Evolutionary conservation across 2,797 vertebrate genomes (phyloP).

Genomic region (Decapterus maruadsi): DNA sequence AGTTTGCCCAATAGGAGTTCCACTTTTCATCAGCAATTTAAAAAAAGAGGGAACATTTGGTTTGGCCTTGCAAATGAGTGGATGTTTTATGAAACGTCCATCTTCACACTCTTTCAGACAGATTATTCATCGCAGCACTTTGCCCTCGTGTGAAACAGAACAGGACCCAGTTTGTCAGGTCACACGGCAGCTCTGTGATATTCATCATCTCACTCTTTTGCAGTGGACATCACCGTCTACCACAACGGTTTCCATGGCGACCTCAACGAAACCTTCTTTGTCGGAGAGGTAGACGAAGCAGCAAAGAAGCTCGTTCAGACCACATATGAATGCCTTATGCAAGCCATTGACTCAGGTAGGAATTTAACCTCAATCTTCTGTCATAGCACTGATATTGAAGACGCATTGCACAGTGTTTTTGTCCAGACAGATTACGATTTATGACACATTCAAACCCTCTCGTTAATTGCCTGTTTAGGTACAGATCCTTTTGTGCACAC

Average conservation of each 20-base stretch:
- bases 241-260: constrained; percentile 98
- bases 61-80: not conserved
- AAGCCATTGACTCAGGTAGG: constrained; percentile 96
- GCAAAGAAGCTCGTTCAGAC: constrained; percentile 95
- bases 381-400: not conserved
- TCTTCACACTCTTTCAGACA: constrained; percentile 13
- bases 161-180: constrained; percentile 14
- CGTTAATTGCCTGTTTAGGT: not conserved
- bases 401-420: not conserved
- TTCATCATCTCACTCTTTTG: constrained; percentile 13
- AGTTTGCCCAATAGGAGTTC: constrained; percentile 34
- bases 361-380: not conserved
- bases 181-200: constrained; percentile 20
- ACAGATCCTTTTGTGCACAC: not conserved
- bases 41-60: not conserved
- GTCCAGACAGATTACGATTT: not conserved
- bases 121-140: constrained; percentile 1
- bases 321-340: constrained; percentile 99
- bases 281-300: constrained; percentile 96
- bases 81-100: not conserved
- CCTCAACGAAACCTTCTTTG: constrained; percentile 97
- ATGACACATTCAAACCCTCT: not conserved
- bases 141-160: constrained; percentile 17
- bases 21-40: constrained; percentile 33
- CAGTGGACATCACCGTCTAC: constrained; percentile 99